These are phyloP conservation scores for Melanotaenia duboulayi DNA, from an alignment of 2,113 vertebrate genomes.

Conservation along the genomic window DNA sequence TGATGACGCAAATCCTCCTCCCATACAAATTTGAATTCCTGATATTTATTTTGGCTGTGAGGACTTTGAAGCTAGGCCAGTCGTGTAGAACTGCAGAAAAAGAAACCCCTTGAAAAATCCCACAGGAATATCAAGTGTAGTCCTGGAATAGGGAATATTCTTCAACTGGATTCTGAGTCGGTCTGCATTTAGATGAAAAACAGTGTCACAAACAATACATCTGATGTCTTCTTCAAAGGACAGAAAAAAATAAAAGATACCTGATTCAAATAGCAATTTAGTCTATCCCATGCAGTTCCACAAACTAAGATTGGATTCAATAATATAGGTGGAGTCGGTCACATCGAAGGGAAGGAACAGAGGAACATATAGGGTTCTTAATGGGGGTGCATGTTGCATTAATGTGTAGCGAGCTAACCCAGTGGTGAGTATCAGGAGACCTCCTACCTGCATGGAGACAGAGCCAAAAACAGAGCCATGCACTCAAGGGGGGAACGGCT, in stretches of 20 bases:
- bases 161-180: conserved; percentile 46
- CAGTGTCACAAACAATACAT: conserved; percentile 50
- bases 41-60: conserved; percentile 51
- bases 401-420: conserved; percentile 73
- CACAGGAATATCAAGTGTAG: conserved; percentile 36
- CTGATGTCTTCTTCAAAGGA: conserved; percentile 24
- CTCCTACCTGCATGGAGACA: conserved; percentile 77
- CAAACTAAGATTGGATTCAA: background rate
- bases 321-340: conserved; percentile 22
- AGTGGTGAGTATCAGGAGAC: conserved; percentile 82
- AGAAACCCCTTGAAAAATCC: conserved; percentile 28
- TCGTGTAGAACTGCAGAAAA: background rate
- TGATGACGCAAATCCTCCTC: conserved; percentile 2
- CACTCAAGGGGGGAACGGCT: conserved; percentile 76
- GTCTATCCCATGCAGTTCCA: background rate
- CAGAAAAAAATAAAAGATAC: background rate
- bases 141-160: conserved; percentile 32
- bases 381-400: conserved; percentile 73
- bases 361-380: conserved; percentile 50
- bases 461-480: conserved; percentile 80
- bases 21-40: conserved; percentile 30
- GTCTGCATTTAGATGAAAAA: conserved; percentile 46
- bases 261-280: conserved; percentile 15
- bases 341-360: conserved; percentile 9
- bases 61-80: conserved; percentile 56